Evolutionary conservation across 2,888 invertebrate species (phyloP).

Genomic region (Eupelmus urozonus): DNA sequence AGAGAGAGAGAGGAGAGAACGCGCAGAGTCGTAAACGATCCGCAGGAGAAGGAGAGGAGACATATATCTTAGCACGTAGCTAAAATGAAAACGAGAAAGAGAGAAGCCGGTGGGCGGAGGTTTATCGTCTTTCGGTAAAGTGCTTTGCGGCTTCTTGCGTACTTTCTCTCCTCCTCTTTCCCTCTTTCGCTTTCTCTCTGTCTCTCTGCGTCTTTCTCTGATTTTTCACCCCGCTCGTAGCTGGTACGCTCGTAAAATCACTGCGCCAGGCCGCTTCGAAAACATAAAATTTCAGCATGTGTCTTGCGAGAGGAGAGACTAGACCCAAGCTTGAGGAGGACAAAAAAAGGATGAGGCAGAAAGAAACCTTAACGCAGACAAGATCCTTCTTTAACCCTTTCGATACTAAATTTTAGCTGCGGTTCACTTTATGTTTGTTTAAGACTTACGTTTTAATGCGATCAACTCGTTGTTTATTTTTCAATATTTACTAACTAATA

Average conservation of each 20-base stretch:
- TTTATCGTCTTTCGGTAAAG: constrained; percentile 63
- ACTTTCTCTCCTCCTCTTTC: constrained; percentile 40
- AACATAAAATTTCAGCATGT: constrained; percentile 54
- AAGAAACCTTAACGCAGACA: neutral
- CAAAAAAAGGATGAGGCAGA: constrained; percentile 9
- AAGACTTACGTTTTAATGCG: neutral
- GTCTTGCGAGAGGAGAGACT: constrained; percentile 16
- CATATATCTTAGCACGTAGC: constrained; percentile 63
- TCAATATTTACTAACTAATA: no score
- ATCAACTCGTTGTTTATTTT: no score
- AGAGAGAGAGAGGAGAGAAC: constrained; percentile 45
- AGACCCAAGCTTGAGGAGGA: neutral
- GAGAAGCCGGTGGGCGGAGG: constrained; percentile 64
- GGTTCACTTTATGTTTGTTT: neutral
- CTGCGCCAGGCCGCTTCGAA: constrained; percentile 65
- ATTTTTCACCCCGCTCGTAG: constrained; percentile 46
- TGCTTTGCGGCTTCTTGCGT: constrained; percentile 61
- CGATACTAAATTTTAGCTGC: neutral
- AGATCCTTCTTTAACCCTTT: neutral
- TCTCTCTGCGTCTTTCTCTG: constrained; percentile 31
- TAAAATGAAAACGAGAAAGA: constrained; percentile 68
- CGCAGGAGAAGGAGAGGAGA: constrained; percentile 52
- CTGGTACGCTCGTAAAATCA: constrained; percentile 70
- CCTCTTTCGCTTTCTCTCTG: constrained; percentile 26
- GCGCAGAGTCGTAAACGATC: constrained; percentile 69